A percentile compares a stretch with the other conserved stretches of the same genome.
Conservation (phyloP, 1,140 invertebrate species). For the Rhyacophila brunnea region DNA sequence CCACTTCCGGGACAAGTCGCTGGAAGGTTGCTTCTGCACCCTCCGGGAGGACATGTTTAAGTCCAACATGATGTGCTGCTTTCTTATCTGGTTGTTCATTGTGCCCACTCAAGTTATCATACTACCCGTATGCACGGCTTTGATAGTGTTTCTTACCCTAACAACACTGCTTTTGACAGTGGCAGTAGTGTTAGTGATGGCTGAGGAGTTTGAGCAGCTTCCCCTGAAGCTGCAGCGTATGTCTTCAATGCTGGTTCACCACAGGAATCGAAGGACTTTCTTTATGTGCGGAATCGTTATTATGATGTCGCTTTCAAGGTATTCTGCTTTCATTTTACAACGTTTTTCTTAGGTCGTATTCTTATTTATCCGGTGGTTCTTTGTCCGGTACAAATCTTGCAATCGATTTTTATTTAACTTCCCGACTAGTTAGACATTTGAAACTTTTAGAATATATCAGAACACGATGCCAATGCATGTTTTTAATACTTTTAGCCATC, state of each 20-base stretch:
- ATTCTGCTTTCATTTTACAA: constrained; percentile 38
- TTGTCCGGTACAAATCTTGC: no score
- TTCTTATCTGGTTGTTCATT: constrained; percentile 88
- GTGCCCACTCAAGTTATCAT: constrained; percentile 76
- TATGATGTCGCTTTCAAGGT: constrained; percentile 69
- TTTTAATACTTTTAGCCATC: no score
- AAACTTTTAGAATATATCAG: no score
- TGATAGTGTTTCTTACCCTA: constrained; percentile 58
- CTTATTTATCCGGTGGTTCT: no score
- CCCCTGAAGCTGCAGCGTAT: constrained; percentile 65
- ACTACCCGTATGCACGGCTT: constrained; percentile 63
- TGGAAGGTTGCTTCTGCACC: constrained; percentile 68
- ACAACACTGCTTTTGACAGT: constrained; percentile 67
- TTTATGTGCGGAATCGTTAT: constrained; percentile 80
- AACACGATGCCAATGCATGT: no score
- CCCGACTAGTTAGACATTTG: no score
- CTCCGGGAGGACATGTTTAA: constrained; percentile 93
- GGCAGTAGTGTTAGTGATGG: constrained; percentile 78
- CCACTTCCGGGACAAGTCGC: constrained; percentile 69
- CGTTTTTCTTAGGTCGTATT: no score
- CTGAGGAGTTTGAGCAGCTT: constrained; percentile 75
- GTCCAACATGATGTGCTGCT: constrained; percentile 90
- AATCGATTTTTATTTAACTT: no score
- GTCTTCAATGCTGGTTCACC: constrained; percentile 71
- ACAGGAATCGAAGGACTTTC: constrained; percentile 66